Percentiles rank a stretch among this genome's conserved stretches.
phyloP scores from a whole-genome alignment of 2,888 invertebrate species.

The Melipona beecheii region DNA sequence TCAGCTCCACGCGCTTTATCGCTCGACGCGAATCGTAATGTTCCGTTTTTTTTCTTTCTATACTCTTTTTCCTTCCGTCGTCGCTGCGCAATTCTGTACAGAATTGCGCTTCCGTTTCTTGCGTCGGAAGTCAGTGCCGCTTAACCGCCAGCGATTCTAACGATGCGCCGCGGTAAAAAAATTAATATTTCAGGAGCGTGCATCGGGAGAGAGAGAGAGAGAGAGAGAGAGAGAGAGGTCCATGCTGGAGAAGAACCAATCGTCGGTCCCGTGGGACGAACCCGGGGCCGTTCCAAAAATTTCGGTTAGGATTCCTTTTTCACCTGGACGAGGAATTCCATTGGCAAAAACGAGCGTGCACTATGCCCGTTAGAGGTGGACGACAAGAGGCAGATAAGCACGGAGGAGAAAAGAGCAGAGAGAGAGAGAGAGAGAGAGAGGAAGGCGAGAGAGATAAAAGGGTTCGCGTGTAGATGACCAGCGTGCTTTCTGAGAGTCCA shows the following conservation, averaged over 20 bases:
- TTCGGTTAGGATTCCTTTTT: slow-evolving; percentile 59
- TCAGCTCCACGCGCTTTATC: too few relatives aligned
- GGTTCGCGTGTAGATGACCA: slow-evolving; percentile 68
- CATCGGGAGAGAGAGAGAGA: not conserved
- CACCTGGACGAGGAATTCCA: slow-evolving; percentile 49
- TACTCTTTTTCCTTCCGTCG: not conserved
- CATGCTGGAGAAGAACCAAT: not conserved
- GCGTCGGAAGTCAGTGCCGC: not conserved
- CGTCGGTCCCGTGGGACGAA: not conserved
- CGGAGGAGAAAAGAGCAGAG: not conserved
- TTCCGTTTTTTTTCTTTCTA: not conserved
- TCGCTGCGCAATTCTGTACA: not conserved
- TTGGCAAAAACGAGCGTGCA: slow-evolving; percentile 40
- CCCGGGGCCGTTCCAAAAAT: slow-evolving; percentile 39
- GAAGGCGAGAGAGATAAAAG: slow-evolving; percentile 55
- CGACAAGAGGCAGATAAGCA: slow-evolving; percentile 33
- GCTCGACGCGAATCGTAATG: not conserved
- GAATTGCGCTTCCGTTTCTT: slow-evolving; percentile 25
- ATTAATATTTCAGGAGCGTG: slow-evolving; percentile 48
- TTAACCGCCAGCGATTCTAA: slow-evolving; percentile 33
- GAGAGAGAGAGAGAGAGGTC: too few relatives aligned
- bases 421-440: not conserved
- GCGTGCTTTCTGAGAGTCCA: slow-evolving; percentile 61
- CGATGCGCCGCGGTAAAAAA: slow-evolving; percentile 26
- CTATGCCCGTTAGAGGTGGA: slow-evolving; percentile 11